These are phyloP conservation scores for Loriculus beryllinus DNA, from an alignment of 2,797 vertebrate species.

Conservation along the genomic window DNA sequence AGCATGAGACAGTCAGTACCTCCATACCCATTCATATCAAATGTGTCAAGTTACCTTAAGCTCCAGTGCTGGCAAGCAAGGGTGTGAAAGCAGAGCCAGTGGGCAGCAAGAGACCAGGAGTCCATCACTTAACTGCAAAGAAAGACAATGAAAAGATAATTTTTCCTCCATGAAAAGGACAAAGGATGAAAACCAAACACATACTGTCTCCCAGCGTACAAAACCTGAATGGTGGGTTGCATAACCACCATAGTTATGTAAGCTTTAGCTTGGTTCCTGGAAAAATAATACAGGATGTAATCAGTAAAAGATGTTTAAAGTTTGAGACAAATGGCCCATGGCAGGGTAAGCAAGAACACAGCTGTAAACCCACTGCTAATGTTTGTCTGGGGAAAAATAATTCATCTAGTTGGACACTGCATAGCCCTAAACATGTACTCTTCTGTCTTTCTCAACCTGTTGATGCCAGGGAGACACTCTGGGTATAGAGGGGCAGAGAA, in stretches of 20 bases:
- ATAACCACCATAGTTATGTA: neutral
- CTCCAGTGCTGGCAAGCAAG: neutral
- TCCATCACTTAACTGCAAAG: neutral
- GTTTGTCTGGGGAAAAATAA: neutral
- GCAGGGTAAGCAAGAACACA: neutral
- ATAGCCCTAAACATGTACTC: neutral
- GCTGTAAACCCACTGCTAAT: neutral
- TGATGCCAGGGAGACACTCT: neutral
- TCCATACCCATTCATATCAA: neutral
- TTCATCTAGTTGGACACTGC: neutral
- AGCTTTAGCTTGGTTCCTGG: slow-evolving; percentile 14
- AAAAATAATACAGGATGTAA: slow-evolving; percentile 34
- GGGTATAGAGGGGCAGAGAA: neutral
- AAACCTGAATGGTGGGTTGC: neutral
- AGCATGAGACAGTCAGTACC: fast-evolving
- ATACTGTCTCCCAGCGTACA: slow-evolving; percentile 25
- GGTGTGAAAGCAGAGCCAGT: neutral
- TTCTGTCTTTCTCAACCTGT: neutral
- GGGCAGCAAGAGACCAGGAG: neutral
- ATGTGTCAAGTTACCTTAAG: neutral
- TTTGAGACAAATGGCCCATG: neutral
- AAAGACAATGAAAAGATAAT: neutral
- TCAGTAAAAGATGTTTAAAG: neutral
- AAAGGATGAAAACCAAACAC: neutral
- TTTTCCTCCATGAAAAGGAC: neutral